Percentiles rank a stretch among this genome's conserved stretches.
Evolutionary conservation across 1,140 invertebrate species (phyloP).

Genomic region (Andricus grossulariae): DNA sequence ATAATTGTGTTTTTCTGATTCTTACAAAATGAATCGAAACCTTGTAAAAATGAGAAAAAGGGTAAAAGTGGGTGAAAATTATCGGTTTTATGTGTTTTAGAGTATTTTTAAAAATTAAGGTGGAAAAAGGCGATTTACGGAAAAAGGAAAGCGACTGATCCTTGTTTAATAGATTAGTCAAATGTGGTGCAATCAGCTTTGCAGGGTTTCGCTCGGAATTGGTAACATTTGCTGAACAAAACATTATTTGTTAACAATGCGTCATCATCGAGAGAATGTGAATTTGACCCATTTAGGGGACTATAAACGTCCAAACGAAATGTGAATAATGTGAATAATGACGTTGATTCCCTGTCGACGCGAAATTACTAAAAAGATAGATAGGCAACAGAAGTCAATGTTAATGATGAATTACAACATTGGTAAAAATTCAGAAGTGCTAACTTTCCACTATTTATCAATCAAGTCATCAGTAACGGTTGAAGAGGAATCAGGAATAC

Average conservation of each 20-base stretch:
- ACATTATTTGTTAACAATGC: conserved; percentile 13
- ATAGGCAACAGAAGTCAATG: neutral
- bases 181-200: neutral
- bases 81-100: no score
- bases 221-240: conserved; percentile 4
- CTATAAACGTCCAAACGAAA: conserved; percentile 18
- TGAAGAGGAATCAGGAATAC: neutral
- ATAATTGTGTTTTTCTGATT: no score
- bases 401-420: conserved; percentile 13
- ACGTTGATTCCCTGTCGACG: conserved; percentile 20
- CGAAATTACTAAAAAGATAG: conserved; percentile 11
- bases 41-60: no score
- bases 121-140: no score
- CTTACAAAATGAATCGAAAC: no score
- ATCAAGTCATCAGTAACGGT: neutral
- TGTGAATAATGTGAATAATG: conserved; percentile 28
- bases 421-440: conserved; percentile 6
- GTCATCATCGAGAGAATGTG: conserved; percentile 24
- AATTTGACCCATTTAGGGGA: conserved; percentile 17
- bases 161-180: neutral
- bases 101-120: no score
- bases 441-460: neutral
- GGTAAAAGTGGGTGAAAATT: no score
- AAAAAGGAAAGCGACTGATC: no score
- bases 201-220: conserved; percentile 36